A percentile compares a stretch with the other conserved stretches of the same genome.
Conservation (phyloP, 2,113 vertebrate species). For the Fulica atra region DNA sequence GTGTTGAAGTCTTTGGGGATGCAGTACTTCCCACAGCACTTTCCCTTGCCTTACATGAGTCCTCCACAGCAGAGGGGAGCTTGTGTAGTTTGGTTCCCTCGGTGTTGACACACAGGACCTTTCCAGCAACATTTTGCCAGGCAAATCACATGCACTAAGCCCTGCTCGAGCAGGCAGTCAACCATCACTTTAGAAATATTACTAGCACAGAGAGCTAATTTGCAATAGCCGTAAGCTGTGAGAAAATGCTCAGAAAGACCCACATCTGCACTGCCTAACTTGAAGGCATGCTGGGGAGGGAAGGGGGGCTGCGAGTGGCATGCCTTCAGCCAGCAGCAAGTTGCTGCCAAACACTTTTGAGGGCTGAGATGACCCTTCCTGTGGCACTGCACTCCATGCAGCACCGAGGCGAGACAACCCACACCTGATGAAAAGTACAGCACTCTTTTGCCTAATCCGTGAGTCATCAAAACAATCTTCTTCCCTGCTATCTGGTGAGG, state of each 20-base stretch:
- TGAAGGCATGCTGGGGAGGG: not conserved
- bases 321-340: not conserved
- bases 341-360: not conserved
- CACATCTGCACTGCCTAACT: not conserved
- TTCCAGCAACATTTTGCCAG: not conserved
- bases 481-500: not conserved
- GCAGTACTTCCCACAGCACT: not conserved
- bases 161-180: not conserved
- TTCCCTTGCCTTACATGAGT: not conserved
- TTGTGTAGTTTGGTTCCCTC: not conserved
- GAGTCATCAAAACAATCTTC: not conserved
- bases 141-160: not conserved
- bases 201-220: not conserved
- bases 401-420: rapidly evolving
- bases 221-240: not conserved
- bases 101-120: rapidly evolving
- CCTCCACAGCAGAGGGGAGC: not conserved
- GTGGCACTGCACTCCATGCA: rapidly evolving
- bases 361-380: not conserved
- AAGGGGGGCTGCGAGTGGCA: not conserved
- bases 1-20: not conserved
- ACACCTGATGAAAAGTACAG: not conserved
- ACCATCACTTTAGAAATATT: not conserved
- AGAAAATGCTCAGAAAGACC: not conserved
- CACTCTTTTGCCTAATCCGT: not conserved